These are phyloP conservation scores for Keiferia lycopersicella DNA, from an alignment of 2,888 invertebrate genomes.

Conservation along the genomic window DNA sequence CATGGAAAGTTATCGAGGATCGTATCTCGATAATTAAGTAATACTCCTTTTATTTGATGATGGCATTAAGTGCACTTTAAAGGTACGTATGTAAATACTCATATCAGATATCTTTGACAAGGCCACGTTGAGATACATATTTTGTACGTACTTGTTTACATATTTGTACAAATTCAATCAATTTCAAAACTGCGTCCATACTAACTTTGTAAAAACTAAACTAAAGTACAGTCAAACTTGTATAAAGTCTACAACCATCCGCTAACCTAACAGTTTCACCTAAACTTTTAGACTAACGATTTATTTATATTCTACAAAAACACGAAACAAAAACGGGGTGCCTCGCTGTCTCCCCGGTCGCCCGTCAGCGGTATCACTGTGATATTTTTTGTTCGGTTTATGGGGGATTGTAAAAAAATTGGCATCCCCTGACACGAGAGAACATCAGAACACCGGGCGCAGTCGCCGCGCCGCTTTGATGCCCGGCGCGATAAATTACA, in stretches of 20 bases:
- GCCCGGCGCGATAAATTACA: slow-evolving; percentile 52
- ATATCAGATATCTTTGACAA: background rate
- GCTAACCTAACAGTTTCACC: slow-evolving; percentile 4
- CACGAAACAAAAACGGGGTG: slow-evolving; percentile 60
- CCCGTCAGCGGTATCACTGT: slow-evolving; percentile 45
- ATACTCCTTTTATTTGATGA: too few species aligned
- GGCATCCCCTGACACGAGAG: slow-evolving; percentile 52
- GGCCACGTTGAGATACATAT: too few species aligned
- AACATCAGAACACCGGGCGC: slow-evolving; percentile 33
- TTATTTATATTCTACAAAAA: slow-evolving; percentile 51
- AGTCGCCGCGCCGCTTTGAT: slow-evolving; percentile 60
- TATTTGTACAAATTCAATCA: too few species aligned
- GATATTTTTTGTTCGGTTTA: slow-evolving; percentile 41
- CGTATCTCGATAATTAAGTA: too few species aligned
- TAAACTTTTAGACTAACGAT: slow-evolving; percentile 27
- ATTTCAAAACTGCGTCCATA: too few species aligned
- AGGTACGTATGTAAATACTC: too few species aligned
- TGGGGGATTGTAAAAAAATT: slow-evolving; percentile 49
- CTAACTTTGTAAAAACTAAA: too few species aligned
- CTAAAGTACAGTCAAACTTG: too few species aligned
- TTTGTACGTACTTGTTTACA: too few species aligned
- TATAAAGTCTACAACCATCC: background rate
- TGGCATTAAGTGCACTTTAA: too few species aligned
- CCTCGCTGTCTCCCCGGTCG: slow-evolving; percentile 64
- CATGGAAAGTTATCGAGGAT: too few species aligned